phyloP scores from a whole-genome alignment of 1,140 invertebrate species.

The Plodia interpunctella region DNA sequence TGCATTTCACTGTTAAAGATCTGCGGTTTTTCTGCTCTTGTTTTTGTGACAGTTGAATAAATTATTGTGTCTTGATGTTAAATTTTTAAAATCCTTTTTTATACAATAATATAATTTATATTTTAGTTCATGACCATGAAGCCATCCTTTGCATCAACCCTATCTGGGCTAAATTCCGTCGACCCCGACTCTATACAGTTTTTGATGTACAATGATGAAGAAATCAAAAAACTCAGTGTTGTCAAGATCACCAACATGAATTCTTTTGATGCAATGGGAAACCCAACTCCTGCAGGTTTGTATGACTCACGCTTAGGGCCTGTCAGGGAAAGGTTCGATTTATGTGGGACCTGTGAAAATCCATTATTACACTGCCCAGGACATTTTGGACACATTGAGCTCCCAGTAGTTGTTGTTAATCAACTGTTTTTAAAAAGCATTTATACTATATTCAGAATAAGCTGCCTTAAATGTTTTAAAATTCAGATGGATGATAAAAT shows the following conservation, averaged over 20 bases:
- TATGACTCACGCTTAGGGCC: slow-evolving; percentile 90
- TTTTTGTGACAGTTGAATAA: too few species aligned
- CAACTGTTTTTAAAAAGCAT: slow-evolving; percentile 91
- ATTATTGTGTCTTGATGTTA: too few species aligned
- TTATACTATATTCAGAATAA: slow-evolving; percentile 81
- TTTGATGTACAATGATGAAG: slow-evolving; percentile 86
- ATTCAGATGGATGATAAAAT: slow-evolving; percentile 84
- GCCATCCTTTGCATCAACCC: slow-evolving; percentile 34
- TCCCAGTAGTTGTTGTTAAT: slow-evolving; percentile 95
- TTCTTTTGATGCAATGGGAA: slow-evolving; percentile 91
- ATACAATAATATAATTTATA: not conserved
- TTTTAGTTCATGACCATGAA: slow-evolving; percentile 43
- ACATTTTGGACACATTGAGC: slow-evolving; percentile 96
- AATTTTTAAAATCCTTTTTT: too few species aligned
- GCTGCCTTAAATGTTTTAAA: slow-evolving; percentile 84
- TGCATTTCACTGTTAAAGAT: too few species aligned
- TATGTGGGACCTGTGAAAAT: slow-evolving; percentile 90
- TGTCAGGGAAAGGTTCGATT: slow-evolving; percentile 78
- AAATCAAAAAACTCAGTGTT: slow-evolving; percentile 92
- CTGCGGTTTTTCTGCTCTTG: too few species aligned
- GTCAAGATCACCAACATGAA: slow-evolving; percentile 89
- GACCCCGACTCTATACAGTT: slow-evolving; percentile 80
- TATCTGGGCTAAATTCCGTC: slow-evolving; percentile 50
- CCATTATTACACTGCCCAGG: slow-evolving; percentile 87
- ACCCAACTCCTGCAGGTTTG: slow-evolving; percentile 89